Conservation (phyloP, 2,797 vertebrate species). For the Bufotes viridis region DNA sequence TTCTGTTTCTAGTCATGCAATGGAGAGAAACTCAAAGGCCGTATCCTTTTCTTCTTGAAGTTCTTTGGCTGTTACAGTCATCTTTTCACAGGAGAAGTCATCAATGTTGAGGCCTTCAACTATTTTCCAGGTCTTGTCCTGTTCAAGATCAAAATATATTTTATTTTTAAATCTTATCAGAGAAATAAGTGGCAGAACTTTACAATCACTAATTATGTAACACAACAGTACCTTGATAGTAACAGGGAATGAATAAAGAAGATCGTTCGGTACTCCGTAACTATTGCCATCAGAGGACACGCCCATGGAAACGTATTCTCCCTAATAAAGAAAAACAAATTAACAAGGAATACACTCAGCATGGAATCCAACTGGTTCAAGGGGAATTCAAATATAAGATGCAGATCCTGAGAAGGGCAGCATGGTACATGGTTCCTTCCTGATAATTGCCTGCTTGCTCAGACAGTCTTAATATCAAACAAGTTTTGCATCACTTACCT, state of each 20-base stretch:
- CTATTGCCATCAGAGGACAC: conserved; percentile 90
- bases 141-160: conserved; percentile 48
- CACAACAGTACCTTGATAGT: conserved; percentile 83
- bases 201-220: background rate
- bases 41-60: conserved; percentile 91
- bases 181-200: background rate
- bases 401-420: too few species aligned
- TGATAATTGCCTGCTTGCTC: too few species aligned
- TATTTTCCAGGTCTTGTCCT: conserved; percentile 93
- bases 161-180: too few species aligned
- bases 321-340: conserved; percentile 71
- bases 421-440: too few species aligned
- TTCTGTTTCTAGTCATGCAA: conserved; percentile 79
- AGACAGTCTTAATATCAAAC: background rate
- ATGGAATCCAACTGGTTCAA: background rate
- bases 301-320: conserved; percentile 94
- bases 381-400: too few species aligned
- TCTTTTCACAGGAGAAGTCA: conserved; percentile 90
- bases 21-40: conserved; percentile 84
- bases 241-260: conserved; percentile 95
- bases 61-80: conserved; percentile 91
- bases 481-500: conserved; percentile 72
- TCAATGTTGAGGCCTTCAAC: conserved; percentile 88
- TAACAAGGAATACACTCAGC: background rate
- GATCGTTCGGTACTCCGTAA: conserved; percentile 86